Evolutionary conservation across 2,888 invertebrate genomes (phyloP).

Genomic region (Agrotis clavis): DNA sequence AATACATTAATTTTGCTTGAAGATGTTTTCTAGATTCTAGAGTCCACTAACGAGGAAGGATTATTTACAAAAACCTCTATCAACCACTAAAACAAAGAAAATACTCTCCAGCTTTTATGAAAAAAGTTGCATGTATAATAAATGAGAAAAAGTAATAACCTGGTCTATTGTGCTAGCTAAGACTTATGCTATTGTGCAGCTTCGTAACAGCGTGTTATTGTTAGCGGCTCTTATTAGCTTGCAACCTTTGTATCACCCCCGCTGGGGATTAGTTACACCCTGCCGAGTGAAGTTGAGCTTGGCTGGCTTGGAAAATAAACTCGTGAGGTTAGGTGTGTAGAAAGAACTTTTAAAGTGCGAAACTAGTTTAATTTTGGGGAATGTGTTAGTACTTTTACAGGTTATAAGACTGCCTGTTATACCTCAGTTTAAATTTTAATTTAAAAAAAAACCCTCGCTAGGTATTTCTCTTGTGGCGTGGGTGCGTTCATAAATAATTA

Average conservation of each 20-base stretch:
- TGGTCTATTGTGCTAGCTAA: slow-evolving; percentile 23
- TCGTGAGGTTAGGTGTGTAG: not conserved
- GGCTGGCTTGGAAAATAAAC: slow-evolving; percentile 20
- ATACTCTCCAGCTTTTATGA: not conserved
- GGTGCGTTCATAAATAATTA: too few relatives aligned
- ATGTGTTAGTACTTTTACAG: not conserved
- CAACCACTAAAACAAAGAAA: not conserved
- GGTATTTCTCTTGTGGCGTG: too few relatives aligned
- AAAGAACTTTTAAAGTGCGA: not conserved
- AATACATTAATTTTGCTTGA: too few relatives aligned
- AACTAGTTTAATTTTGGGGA: not conserved
- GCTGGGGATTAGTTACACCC: slow-evolving; percentile 30
- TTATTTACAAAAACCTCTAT: not conserved
- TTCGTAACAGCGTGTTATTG: slow-evolving; percentile 36
- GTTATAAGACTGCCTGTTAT: not conserved
- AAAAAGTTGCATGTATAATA: slow-evolving; percentile 8
- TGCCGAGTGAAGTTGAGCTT: slow-evolving; percentile 9
- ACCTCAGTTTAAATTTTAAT: too few relatives aligned
- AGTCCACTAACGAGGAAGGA: not conserved
- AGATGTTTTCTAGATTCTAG: too few relatives aligned
- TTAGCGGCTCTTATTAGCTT: slow-evolving; percentile 48
- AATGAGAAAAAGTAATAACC: slow-evolving; percentile 23
- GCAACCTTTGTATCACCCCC: slow-evolving; percentile 31
- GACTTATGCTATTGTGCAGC: slow-evolving; percentile 41
- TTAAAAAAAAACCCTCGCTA: too few relatives aligned